Percentiles rank a stretch among this genome's conserved stretches.
Conservation (phyloP, 92 coral and sea anemone genomes). For the Phenganax stokvisi region DNA sequence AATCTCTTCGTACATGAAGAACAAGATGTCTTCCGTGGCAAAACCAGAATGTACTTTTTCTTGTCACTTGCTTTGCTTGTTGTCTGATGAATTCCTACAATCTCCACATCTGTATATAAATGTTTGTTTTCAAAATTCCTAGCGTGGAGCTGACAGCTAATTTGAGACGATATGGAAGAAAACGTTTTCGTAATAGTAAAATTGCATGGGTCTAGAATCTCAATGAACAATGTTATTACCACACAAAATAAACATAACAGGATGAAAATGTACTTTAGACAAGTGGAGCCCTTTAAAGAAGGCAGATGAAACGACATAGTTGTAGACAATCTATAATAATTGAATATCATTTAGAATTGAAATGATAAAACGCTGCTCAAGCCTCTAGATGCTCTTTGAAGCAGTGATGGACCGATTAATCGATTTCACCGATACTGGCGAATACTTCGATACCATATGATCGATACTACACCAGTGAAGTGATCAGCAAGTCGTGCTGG, state of each 20-base stretch:
- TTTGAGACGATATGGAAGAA: background rate
- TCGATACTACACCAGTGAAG: too few species aligned
- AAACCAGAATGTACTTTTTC: slow-evolving; percentile 6
- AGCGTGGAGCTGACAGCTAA: background rate
- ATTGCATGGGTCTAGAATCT: background rate
- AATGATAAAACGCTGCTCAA: too few species aligned
- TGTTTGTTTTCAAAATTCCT: background rate
- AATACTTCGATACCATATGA: too few species aligned
- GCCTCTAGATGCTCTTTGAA: too few species aligned
- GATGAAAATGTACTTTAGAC: background rate
- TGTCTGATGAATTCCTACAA: background rate
- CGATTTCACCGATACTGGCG: too few species aligned
- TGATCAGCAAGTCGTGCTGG: too few species aligned
- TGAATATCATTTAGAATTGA: too few species aligned
- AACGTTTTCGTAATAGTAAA: background rate
- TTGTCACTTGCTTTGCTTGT: background rate
- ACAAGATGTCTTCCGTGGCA: background rate
- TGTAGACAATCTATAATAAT: too few species aligned
- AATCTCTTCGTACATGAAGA: background rate
- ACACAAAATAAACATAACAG: background rate
- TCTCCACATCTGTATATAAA: background rate
- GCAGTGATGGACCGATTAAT: too few species aligned
- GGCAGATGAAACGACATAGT: too few species aligned
- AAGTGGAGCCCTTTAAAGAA: too few species aligned
- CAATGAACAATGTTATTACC: background rate